These are phyloP conservation scores for Oscheius sp. DNA, from an alignment of 2,888 invertebrate species.

Conservation along the genomic window DNA sequence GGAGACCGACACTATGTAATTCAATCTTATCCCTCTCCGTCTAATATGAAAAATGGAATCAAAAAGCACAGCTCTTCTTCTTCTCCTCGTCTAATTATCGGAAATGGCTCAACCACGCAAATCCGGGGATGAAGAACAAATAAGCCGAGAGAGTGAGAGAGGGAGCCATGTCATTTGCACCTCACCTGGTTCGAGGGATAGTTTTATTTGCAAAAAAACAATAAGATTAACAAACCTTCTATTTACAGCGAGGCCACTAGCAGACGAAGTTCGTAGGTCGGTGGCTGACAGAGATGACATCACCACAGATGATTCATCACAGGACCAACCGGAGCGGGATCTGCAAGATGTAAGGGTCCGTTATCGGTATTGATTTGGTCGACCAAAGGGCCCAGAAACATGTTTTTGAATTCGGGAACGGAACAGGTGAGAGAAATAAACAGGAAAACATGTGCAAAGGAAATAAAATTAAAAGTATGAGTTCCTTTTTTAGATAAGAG, in stretches of 20 bases:
- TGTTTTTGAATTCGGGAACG: neutral
- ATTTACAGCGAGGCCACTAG: neutral
- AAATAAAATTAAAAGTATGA: neutral
- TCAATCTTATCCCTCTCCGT: too few species aligned
- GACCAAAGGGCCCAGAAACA: neutral
- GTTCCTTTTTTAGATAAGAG: neutral
- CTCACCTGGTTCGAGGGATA: too few species aligned
- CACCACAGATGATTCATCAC: slow-evolving; percentile 44
- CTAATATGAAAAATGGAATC: too few species aligned
- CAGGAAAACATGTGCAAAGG: neutral
- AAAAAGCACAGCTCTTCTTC: too few species aligned
- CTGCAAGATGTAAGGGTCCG: slow-evolving; percentile 36
- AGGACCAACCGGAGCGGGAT: slow-evolving; percentile 57
- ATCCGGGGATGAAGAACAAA: too few species aligned
- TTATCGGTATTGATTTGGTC: too few species aligned
- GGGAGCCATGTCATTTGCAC: too few species aligned
- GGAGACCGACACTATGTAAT: neutral
- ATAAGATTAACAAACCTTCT: slow-evolving; percentile 23
- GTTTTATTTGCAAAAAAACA: slow-evolving; percentile 1
- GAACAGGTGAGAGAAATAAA: slow-evolving; percentile 2
- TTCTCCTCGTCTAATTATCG: too few species aligned
- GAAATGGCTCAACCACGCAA: too few species aligned
- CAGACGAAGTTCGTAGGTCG: slow-evolving; percentile 45
- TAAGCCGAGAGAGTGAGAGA: too few species aligned
- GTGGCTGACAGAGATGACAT: slow-evolving; percentile 56